Conservation (phyloP, 2,113 vertebrate species). For the Tenebrosternarchus preto region DNA sequence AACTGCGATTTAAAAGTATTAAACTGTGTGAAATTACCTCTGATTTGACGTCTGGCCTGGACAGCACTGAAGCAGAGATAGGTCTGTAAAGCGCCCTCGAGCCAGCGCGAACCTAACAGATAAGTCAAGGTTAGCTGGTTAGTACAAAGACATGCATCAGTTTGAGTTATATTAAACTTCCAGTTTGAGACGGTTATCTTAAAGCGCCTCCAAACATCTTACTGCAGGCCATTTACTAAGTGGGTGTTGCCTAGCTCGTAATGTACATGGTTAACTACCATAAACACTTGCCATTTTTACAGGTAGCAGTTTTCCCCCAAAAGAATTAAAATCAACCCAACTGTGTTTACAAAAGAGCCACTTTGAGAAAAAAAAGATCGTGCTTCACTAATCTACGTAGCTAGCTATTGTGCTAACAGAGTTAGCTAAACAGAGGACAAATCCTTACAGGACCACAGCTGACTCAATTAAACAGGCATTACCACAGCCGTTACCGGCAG, state of each 20-base stretch:
- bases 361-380: background rate
- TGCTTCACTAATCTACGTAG: background rate
- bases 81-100: slow-evolving; percentile 90
- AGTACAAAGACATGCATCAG: background rate
- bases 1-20: slow-evolving; percentile 27
- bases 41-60: slow-evolving; percentile 84
- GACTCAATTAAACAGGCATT: background rate
- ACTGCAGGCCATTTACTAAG: too few species aligned
- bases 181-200: too few species aligned
- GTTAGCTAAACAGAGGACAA: background rate
- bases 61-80: slow-evolving; percentile 86
- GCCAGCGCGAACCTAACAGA: slow-evolving; percentile 86
- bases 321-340: too few species aligned
- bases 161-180: background rate
- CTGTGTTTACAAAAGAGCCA: too few species aligned
- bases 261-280: too few species aligned
- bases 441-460: background rate
- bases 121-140: slow-evolving; percentile 30
- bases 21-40: slow-evolving; percentile 78
- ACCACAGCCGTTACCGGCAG: background rate
- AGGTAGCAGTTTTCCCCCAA: too few species aligned
- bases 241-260: too few species aligned
- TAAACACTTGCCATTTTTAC: too few species aligned
- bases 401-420: background rate
- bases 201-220: too few species aligned